Base-by-base conservation (phyloP, 1,140 invertebrate species). In the Aphelinus certus region DNA sequence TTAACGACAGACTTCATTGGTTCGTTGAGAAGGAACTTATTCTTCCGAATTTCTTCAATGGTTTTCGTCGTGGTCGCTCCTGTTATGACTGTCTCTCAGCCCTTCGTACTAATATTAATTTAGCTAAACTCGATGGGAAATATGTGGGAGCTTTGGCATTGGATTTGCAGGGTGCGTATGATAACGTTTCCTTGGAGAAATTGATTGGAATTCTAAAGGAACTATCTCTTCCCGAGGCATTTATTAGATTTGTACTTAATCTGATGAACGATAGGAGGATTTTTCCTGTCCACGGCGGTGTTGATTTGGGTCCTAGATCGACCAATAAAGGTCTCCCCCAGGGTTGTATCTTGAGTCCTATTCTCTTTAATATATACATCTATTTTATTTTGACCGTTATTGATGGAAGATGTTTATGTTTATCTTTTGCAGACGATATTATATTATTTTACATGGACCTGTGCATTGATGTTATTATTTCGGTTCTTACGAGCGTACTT, bases 331-430 rank as follows among this genome's bases (percentile, higher is more conserved):
- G 64, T 2, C 42, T 78, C 45, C 69, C 77, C 1, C 77, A 78
- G 56, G 75, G 71, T 7, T 65, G 71, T 49, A 69, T 75, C 2
- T 42, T 78, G 4, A 73, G 66, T 58, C 77, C 77, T 3, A 48
- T 78, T 0, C 49, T 78, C 3, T 78, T 76, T 43, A 76, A 76
- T 46, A 51, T 76, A 2, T 78, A 76, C 58, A 10, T 72, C 1
- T 5, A 43, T 1, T 46, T 74, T 1, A 73, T 76, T 2, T 9
- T 65, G 1, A 51, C 9, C 10, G 9, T 63, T 60, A 43, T 76
- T 9, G 42, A 49, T 10, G 53, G 61, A 2, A 43, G 55, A 53
- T 5, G 3, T 9, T 3, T 5, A 53, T 53, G 51, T 53, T 9
- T 46, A 49, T 47, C 7, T 70, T 76, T 73, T 46, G 74, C 70